Conservation (phyloP, 2,797 vertebrate genomes). For the Enteromius afrohamiltoni region DNA sequence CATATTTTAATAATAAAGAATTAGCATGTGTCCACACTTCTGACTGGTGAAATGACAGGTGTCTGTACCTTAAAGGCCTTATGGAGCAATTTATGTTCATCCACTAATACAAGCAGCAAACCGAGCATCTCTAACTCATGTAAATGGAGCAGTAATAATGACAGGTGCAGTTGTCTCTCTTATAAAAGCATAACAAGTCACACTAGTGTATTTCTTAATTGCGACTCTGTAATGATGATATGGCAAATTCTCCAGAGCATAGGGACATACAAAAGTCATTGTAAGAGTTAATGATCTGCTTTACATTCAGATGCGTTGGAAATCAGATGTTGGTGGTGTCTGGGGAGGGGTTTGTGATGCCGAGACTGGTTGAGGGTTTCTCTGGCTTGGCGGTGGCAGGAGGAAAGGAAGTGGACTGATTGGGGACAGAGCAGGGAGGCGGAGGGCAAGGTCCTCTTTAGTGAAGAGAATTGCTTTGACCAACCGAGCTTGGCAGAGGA, state of each 20-base stretch:
- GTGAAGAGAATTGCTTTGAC: constrained; percentile 68
- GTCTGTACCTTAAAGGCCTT: background rate
- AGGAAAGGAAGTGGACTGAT: constrained; percentile 59
- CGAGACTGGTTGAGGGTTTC: constrained; percentile 31
- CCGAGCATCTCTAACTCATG: constrained; percentile 26
- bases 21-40: background rate
- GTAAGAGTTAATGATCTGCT: constrained; percentile 54
- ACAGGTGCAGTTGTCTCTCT: constrained; percentile 34
- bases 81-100: background rate
- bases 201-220: constrained; percentile 43
- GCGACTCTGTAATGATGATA: background rate
- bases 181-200: constrained; percentile 20
- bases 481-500: constrained; percentile 59
- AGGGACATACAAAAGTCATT: constrained; percentile 42
- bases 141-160: constrained; percentile 10
- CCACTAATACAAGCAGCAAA: background rate
- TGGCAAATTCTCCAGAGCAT: constrained; percentile 6
- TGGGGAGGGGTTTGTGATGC: constrained; percentile 23
- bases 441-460: constrained; percentile 64
- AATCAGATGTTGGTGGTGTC: constrained; percentile 32
- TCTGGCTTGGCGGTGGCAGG: constrained; percentile 30
- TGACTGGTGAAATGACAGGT: background rate
- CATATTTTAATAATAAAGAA: background rate
- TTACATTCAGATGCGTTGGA: constrained; percentile 40
- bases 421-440: constrained; percentile 61